Conservation (phyloP, 2,888 invertebrate species). For the Strigamia maritima region DNA sequence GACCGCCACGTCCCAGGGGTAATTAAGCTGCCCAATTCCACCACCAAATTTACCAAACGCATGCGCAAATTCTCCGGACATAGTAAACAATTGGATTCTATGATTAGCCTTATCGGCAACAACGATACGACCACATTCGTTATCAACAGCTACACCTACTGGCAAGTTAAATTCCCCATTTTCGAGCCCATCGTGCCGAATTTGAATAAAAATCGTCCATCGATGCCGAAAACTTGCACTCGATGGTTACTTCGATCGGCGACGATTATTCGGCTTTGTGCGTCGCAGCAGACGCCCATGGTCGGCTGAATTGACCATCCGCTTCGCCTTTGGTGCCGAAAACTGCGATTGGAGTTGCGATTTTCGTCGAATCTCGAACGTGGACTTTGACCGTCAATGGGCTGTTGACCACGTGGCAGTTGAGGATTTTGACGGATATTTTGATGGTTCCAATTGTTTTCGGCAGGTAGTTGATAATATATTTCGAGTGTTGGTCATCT, state of each 20-base stretch:
- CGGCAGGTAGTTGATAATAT: not conserved
- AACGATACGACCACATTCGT: constrained; percentile 72
- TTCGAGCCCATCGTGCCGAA: constrained; percentile 74
- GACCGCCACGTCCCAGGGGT: constrained; percentile 94
- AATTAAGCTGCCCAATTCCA: constrained; percentile 84
- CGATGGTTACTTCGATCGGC: constrained; percentile 78
- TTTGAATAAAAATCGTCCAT: constrained; percentile 67
- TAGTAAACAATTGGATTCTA: constrained; percentile 79
- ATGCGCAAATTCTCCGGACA: constrained; percentile 71
- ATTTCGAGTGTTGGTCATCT: no score
- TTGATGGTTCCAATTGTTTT: no score
- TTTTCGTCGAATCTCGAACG: constrained; percentile 48
- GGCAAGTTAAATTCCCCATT: constrained; percentile 87
- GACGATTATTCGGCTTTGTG: constrained; percentile 70
- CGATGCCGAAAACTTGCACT: constrained; percentile 65
- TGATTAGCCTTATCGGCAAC: constrained; percentile 97
- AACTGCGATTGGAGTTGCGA: constrained; percentile 51
- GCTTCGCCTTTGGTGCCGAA: constrained; percentile 59
- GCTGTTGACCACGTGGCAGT: no score
- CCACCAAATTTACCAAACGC: constrained; percentile 88
- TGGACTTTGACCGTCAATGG: no score
- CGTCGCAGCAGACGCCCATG: constrained; percentile 77
- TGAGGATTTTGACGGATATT: no score
- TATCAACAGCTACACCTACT: constrained; percentile 74
- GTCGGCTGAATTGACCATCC: constrained; percentile 59